Base-by-base conservation (phyloP, 2,113 vertebrate genomes). In the Tetrao urogallus region DNA sequence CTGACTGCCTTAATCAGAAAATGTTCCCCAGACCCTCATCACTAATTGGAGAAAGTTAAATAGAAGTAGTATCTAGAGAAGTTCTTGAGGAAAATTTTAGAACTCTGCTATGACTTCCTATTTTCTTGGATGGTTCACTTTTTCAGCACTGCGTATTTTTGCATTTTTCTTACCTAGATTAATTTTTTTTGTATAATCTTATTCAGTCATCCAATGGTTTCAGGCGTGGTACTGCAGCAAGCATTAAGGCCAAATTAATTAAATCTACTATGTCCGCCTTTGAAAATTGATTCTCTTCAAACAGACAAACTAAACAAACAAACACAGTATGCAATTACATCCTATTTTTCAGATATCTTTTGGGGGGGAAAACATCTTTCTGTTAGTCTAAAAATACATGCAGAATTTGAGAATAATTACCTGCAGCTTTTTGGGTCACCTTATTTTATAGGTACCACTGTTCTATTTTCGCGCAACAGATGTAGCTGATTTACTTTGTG, bases 81-180 rank as follows among this genome's bases (percentile, higher is more conserved):
- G 61, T 89, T 85, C 70, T 87, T 17, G 61, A 91, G 32, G 77
- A 86, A 57, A 61, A 78, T 78, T 2, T 56, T 74, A 78, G 83
- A 93, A 63, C 34, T 67, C 27, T 81, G 9, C 13, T 42, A 42
- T 42, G 61, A n/a, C n/a, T 36, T 72, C 32, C 25, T 90, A 9
- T 66, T 61, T 54, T 72, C 30, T 75, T 72, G 61, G 43, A 28
- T 43, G 81, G 61, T 84, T 95, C 88, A 71, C 58, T 71, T 92
- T 93, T 93, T 88, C 84, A 87, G 32, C 30, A 15, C 81, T 63
- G 32, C 45, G 8, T 71, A 47, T 86, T 90, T 86, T 74, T 81
- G 22, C 45, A 28, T 66, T 79, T 82, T 73, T 76, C 14, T 1
- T 86, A 77, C 6, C 11, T 54, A 12, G 80, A 91, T 75, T n/a